A percentile compares a stretch with the other conserved stretches of the same genome.
Conservation (phyloP, 1,140 invertebrate genomes). For the Drosophila auraria region DNA sequence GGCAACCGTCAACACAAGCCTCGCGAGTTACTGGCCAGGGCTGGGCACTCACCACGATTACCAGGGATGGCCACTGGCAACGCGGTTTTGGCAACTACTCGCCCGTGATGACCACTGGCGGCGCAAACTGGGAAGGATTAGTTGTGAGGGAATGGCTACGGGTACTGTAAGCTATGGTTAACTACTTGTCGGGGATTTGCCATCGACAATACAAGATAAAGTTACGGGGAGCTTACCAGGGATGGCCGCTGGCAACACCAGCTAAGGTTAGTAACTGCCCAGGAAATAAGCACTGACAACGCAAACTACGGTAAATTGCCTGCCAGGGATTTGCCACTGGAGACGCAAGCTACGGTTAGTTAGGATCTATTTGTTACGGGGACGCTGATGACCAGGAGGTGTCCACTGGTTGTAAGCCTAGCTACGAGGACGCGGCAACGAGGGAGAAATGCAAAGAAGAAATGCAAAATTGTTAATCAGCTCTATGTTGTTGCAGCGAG, state of each 20-base stretch:
- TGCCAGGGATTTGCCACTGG: background rate
- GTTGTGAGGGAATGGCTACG: background rate
- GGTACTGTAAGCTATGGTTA: background rate
- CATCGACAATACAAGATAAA: background rate
- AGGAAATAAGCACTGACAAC: background rate
- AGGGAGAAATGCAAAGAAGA: background rate
- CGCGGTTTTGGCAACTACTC: too few species aligned
- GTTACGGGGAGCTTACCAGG: background rate
- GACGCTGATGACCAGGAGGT: background rate
- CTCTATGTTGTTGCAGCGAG: too few species aligned
- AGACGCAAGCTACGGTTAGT: background rate
- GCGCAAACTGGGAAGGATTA: background rate
- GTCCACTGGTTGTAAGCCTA: background rate
- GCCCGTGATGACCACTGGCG: too few species aligned
- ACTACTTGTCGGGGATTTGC: background rate
- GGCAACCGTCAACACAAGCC: too few species aligned
- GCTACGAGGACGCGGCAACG: background rate
- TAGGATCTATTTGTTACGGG: too few species aligned
- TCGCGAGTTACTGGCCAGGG: too few species aligned
- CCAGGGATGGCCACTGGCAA: too few species aligned
- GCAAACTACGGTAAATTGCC: background rate
- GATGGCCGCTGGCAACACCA: background rate
- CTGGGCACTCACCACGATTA: too few species aligned
- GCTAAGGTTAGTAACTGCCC: background rate
- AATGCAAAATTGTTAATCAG: too few species aligned